Percentiles rank a stretch among this genome's conserved stretches.
Evolutionary conservation across 2,888 invertebrate species (phyloP).

Genomic region (Leptarthrus brevirostris): DNA sequence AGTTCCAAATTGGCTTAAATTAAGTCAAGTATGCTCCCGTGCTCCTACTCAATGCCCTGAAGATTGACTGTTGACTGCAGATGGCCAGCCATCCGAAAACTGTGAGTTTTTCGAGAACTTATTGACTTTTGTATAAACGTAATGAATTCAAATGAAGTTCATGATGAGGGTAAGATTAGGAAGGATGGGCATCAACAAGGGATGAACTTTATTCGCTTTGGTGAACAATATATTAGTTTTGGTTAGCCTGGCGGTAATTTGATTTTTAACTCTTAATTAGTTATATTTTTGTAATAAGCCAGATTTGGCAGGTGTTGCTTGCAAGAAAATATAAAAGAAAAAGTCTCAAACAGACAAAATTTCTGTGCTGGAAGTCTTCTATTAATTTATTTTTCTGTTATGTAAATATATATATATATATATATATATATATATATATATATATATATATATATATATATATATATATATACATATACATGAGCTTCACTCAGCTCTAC

Average conservation of each 20-base stretch:
- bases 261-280: neutral
- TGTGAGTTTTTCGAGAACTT: conserved; percentile 58
- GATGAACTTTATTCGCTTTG: conserved; percentile 60
- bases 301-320: too few relatives aligned
- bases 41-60: conserved; percentile 24
- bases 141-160: conserved; percentile 65
- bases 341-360: too few relatives aligned
- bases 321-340: too few relatives aligned
- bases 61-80: conserved; percentile 5
- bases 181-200: conserved; percentile 55
- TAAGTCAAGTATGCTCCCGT: conserved; percentile 64
- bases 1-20: conserved; percentile 66
- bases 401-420: too few relatives aligned
- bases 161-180: conserved; percentile 56
- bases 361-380: too few relatives aligned
- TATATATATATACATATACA: too few relatives aligned
- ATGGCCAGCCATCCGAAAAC: neutral
- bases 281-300: neutral
- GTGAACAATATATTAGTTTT: neutral
- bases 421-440: too few relatives aligned
- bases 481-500: too few relatives aligned
- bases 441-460: too few relatives aligned
- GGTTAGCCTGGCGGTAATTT: conserved; percentile 8
- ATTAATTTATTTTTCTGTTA: too few relatives aligned
- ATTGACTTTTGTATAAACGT: conserved; percentile 59